Percentiles rank a stretch among this genome's conserved stretches.
Evolutionary conservation across 2,888 invertebrate species (phyloP).

Genomic region (Lasioglossum oenotherae): DNA sequence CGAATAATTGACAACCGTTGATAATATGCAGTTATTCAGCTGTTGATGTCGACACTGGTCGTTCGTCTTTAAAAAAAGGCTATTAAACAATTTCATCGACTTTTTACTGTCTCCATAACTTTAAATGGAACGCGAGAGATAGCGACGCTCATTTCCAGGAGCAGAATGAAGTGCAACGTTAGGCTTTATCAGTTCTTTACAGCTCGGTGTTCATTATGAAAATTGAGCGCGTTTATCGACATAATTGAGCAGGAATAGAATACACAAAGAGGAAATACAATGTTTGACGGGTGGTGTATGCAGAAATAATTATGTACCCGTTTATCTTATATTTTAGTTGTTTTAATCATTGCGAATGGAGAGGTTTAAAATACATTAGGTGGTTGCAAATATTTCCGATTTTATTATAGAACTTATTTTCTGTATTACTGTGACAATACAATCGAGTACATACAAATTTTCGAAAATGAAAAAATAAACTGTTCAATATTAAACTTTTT

Average conservation of each 20-base stretch:
- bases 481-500: too few species aligned
- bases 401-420: background rate
- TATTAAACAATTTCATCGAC: background rate
- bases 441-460: too few species aligned
- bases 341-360: background rate
- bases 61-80: background rate
- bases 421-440: background rate
- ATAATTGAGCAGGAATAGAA: background rate
- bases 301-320: background rate
- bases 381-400: background rate
- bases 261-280: background rate
- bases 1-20: background rate
- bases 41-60: background rate
- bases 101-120: background rate
- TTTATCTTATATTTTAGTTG: background rate
- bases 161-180: background rate
- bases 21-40: background rate
- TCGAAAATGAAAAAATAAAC: too few species aligned
- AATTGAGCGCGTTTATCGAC: background rate
- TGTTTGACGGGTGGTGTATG: background rate
- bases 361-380: background rate
- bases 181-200: background rate
- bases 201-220: background rate
- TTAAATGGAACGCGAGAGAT: constrained; percentile 34
- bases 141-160: background rate